phyloP scores from a whole-genome alignment of 1,140 invertebrate species.

The Calosoma granatense region DNA sequence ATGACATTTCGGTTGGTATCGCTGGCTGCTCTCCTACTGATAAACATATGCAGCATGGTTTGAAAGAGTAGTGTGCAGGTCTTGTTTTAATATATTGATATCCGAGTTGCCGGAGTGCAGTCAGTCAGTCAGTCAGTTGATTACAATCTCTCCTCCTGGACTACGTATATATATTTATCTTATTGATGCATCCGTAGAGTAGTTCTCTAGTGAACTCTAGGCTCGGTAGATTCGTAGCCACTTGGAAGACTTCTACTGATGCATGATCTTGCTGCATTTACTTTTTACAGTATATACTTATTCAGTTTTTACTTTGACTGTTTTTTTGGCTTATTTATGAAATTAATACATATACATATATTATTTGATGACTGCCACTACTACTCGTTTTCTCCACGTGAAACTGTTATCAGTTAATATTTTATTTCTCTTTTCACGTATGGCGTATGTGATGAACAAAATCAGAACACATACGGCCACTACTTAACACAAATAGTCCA shows the following conservation, averaged over 20 bases:
- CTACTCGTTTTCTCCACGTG: no score
- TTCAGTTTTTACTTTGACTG: background rate
- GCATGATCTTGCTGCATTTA: background rate
- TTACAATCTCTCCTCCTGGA: no score
- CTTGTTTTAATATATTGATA: background rate
- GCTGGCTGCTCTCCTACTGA: no score
- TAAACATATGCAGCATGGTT: no score
- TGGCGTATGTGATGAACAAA: no score
- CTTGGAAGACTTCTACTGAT: conserved; percentile 2
- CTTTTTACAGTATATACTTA: background rate
- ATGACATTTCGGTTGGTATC: no score
- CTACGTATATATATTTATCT: no score
- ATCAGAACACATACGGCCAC: no score
- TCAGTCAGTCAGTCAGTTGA: no score
- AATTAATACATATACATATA: background rate
- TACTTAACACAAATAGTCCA: no score
- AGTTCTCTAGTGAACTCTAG: conserved; percentile 5
- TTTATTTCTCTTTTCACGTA: no score
- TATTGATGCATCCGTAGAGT: conserved; percentile 24
- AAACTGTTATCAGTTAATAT: no score
- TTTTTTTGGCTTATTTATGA: background rate
- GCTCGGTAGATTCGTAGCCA: background rate
- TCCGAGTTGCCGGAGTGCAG: background rate
- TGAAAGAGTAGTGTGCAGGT: conserved; percentile 3
- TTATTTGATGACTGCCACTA: background rate